Percentiles rank a stretch among this genome's conserved stretches.
Conservation (phyloP, 2,888 invertebrate species). For the Microctonus aethiopoides region DNA sequence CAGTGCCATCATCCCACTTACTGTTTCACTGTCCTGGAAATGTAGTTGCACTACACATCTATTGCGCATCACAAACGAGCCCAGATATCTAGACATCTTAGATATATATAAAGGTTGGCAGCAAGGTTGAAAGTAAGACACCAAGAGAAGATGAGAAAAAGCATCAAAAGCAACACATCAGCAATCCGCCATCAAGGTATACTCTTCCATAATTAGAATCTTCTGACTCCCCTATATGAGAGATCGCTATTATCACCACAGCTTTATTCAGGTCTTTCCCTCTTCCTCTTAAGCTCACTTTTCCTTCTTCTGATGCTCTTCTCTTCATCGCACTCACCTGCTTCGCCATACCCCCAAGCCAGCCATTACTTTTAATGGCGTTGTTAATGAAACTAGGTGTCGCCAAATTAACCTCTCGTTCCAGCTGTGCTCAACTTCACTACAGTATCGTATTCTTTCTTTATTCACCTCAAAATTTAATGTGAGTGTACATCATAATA, state of each 20-base stretch:
- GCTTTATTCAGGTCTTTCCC: conserved; percentile 26
- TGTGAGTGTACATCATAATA: no score
- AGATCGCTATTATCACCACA: conserved; percentile 19
- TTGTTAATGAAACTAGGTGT: conserved; percentile 67
- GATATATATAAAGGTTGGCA: no score
- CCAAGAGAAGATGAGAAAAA: conserved; percentile 20
- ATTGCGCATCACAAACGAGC: conserved; percentile 1
- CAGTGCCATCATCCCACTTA: background rate
- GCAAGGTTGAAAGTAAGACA: background rate
- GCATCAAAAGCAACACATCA: conserved; percentile 32
- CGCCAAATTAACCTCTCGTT: conserved; percentile 66
- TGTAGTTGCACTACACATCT: conserved; percentile 3
- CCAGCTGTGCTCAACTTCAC: conserved; percentile 59
- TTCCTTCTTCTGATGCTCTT: background rate
- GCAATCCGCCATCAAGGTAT: conserved; percentile 49
- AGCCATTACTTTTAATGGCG: conserved; percentile 66
- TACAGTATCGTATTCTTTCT: no score
- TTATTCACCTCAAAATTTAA: no score
- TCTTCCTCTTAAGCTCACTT: conserved; percentile 12
- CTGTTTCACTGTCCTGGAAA: conserved; percentile 12
- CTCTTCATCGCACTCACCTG: conserved; percentile 43
- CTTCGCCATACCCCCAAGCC: conserved; percentile 52
- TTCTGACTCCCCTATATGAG: conserved; percentile 39
- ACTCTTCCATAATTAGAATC: conserved; percentile 61
- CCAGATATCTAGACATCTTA: conserved; percentile 13